Percentiles rank a stretch among this genome's conserved stretches.
Evolutionary conservation across 2,797 vertebrate genomes (phyloP).

Genomic region (Notolabrus celidotus): DNA sequence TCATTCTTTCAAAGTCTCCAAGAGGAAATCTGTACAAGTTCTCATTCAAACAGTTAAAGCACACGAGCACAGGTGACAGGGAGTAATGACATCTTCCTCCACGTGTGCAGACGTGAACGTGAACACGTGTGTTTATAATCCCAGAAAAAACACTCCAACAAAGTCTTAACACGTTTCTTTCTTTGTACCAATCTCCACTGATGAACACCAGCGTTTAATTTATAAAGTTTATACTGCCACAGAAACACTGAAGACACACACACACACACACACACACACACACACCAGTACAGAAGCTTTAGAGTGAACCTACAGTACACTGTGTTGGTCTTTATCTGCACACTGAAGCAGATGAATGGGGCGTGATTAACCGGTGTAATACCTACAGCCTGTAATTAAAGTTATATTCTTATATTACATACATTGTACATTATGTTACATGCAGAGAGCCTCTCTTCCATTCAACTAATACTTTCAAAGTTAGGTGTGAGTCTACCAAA

Average conservation of each 20-base stretch:
- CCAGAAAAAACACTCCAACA: not conserved
- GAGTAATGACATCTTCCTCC: not conserved
- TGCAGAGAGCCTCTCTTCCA: constrained; percentile 20
- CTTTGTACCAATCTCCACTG: not conserved
- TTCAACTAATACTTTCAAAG: not conserved
- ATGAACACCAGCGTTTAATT: not conserved
- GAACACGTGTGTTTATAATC: constrained; percentile 20
- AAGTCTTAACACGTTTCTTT: constrained; percentile 4
- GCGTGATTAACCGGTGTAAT: not conserved
- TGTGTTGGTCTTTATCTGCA: not conserved
- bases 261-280: no score
- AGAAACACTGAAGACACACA: constrained; percentile 38
- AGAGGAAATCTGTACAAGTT: constrained; percentile 2
- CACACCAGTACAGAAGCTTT: constrained; percentile 40
- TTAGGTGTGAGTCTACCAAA: constrained; percentile 12
- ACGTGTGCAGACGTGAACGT: constrained; percentile 38
- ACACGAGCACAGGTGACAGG: not conserved
- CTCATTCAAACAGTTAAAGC: constrained; percentile 5
- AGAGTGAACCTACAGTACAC: constrained; percentile 16
- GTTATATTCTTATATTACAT: constrained; percentile 8
- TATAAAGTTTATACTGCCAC: constrained; percentile 9
- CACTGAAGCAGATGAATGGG: not conserved
- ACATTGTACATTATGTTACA: constrained; percentile 38
- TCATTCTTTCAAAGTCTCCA: constrained; percentile 34
- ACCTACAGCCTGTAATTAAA: constrained; percentile 16